Base-by-base conservation (phyloP, 2,797 vertebrate species). In the Crenuchus spilurus region DNA sequence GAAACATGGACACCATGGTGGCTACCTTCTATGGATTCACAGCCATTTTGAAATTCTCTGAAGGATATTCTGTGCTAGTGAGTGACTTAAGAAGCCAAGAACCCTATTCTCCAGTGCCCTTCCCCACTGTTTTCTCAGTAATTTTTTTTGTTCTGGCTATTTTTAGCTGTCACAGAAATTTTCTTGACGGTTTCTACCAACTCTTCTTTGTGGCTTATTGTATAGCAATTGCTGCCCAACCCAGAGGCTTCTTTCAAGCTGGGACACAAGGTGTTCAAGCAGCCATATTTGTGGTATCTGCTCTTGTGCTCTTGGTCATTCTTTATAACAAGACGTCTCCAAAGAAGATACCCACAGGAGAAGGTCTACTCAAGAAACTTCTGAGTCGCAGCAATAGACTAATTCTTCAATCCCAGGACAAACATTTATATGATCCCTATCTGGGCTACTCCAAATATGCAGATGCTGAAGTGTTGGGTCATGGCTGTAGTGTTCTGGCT, bases 401-500 rank as follows among this genome's bases (percentile, higher is more conserved):
- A 51, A 89, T 84, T 74, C 87, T 95, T 13, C 90, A 90, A n/a
- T 81, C 84, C 18, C 86, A 88, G 3, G 87, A 91, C 49, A 84
- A 94, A 61, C 88, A 91, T 62, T 73, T 85, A 0, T 87, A 94
- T 0, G 28, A 84, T 6, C 96, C 95, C 8, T 86, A 92, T 75
- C 84, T 96, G 18, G 96, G 95, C 6, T 94, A 92, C 44, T 95
- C 96, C 55, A 96, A 92, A 75, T 96, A 96, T 0, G 93, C 92
- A 0, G 93, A 95, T 3, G 94, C 93, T 0, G 94, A 95, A 33
- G 88, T 90, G 6, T 87, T 96, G 5, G 93, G 91, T 65, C 90
- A 93, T 0, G 95, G 91, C 0, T 94, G 93, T 80, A 95, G 87
- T 0, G 88, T 93, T 28, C 86, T 96, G 0, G 94, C 94, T 52